These are phyloP conservation scores for Semicossyphus pulcher DNA, from an alignment of 2,113 vertebrate genomes.

Conservation along the genomic window DNA sequence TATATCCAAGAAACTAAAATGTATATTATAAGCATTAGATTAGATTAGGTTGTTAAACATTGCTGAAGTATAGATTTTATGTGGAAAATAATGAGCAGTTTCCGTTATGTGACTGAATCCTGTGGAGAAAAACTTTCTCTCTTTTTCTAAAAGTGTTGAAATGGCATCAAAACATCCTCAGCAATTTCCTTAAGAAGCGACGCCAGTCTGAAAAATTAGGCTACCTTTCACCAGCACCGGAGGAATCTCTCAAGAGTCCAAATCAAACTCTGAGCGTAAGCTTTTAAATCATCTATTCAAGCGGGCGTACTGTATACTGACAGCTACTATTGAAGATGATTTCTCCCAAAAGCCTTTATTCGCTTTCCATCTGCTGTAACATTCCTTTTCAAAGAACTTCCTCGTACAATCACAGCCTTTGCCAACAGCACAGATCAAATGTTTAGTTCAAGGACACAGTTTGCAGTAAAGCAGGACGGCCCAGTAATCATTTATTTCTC, in stretches of 20 bases:
- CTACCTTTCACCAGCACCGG: conserved; percentile 46
- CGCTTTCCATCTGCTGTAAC: conserved; percentile 30
- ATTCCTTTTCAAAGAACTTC: conserved; percentile 19
- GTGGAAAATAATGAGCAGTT: conserved; percentile 1
- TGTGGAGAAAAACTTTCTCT: background rate
- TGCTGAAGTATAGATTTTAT: background rate
- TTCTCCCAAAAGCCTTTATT: conserved; percentile 24
- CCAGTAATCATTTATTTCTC: conserved; percentile 26
- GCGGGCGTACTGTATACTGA: conserved; percentile 16
- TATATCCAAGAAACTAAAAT: background rate
- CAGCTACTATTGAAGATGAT: conserved; percentile 17
- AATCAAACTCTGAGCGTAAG: conserved; percentile 20
- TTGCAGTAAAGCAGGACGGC: conserved; percentile 25
- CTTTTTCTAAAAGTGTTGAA: conserved; percentile 19
- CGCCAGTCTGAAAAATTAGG: conserved; percentile 50
- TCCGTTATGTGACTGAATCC: background rate
- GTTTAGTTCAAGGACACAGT: conserved; percentile 40
- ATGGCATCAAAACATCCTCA: conserved; percentile 17
- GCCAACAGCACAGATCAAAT: conserved; percentile 31
- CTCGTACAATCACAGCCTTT: conserved; percentile 3
- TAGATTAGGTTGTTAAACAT: background rate
- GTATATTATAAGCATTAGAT: background rate
- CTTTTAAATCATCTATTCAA: conserved; percentile 55
- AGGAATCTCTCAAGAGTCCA: conserved; percentile 31
- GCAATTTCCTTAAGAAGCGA: conserved; percentile 23